Evolutionary conservation across 2,888 invertebrate species (phyloP), one percentile per base, ranked within the genome.

Genomic region (Latheticus oryzae): DNA sequence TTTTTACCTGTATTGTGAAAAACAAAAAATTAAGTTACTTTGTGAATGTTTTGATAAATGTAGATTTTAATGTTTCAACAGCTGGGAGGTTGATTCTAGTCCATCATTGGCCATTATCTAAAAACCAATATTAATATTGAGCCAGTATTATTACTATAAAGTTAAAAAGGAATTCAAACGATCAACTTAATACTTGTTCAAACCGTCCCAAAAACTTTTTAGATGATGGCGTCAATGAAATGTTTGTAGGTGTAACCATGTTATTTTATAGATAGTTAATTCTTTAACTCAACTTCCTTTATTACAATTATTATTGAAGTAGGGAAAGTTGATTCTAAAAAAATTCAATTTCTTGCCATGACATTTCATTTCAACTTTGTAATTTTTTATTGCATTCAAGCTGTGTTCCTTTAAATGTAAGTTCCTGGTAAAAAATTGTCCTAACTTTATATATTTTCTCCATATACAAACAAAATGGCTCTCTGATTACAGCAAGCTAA

Each of bases 21-120:
- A 38, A 28, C 21, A 40, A 26, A 42, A 28, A 16, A 16, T 37
- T n/a, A 21, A 50, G 40, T 57, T 43, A 43, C 33, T 45, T 21
- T 37, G 23, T 54, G 26, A 15, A 48, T 55, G 32, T 40, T 51
- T 51, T 52, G 50, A 47, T 45, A 48, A 55, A 33, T 51, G 43
- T 52, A 45, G 30, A 38, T 32, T 56, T 54, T 38, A 55, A 50
- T 42, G 33, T 24, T 47, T 40, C 30, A 65, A 63, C 70, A 69
- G 73, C 72, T 72, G 76, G 74, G 75, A 73, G 75, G 69, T 66
- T 61, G 67, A 70, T 69, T 78, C 78, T 78, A 78, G 78, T 78
- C 78, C 66, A 67, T 72, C 72, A 70, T 73, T 73, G 71, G 68
- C 70, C 70, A 68, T 72, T 71, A 65, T 69, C 72, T 70, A 13